These are phyloP conservation scores for Sebastes schlegelii DNA, from an alignment of 2,113 vertebrate genomes.

Conservation along the genomic window DNA sequence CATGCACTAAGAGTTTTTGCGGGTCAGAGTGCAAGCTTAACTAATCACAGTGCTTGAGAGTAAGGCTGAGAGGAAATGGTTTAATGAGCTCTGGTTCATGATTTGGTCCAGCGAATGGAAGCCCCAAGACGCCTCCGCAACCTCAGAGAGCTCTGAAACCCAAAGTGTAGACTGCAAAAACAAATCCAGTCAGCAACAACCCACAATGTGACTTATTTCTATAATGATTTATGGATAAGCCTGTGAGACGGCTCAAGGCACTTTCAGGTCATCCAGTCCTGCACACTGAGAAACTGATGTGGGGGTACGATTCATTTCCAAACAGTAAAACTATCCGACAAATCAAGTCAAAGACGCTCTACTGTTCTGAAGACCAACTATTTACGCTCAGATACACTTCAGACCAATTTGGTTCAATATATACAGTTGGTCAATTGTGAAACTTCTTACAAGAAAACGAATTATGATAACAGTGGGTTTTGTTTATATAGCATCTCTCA, in stretches of 20 bases:
- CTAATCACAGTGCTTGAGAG: not conserved
- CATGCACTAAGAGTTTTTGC: not conserved
- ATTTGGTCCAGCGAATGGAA: slow-evolving; percentile 46
- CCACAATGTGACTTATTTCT: too few relatives aligned
- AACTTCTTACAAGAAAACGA: not conserved
- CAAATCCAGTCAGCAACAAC: not conserved
- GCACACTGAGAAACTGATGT: slow-evolving; percentile 1
- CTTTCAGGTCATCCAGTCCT: not conserved
- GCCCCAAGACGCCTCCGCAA: not conserved
- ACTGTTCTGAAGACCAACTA: not conserved
- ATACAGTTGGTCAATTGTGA: not conserved
- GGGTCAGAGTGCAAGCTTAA: not conserved
- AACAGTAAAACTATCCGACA: not conserved
- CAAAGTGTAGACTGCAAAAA: not conserved
- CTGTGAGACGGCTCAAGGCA: not conserved
- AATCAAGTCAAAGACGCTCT: not conserved
- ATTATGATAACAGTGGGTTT: not conserved
- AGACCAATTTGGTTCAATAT: not conserved
- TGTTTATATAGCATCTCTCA: not conserved
- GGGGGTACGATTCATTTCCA: slow-evolving; percentile 3
- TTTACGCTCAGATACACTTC: not conserved
- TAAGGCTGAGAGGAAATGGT: not conserved
- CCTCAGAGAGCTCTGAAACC: not conserved
- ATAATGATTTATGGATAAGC: not conserved
- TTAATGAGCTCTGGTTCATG: not conserved